These are phyloP conservation scores for Mycetomoellerius zeteki DNA, from an alignment of 1,140 invertebrate species.

Conservation along the genomic window DNA sequence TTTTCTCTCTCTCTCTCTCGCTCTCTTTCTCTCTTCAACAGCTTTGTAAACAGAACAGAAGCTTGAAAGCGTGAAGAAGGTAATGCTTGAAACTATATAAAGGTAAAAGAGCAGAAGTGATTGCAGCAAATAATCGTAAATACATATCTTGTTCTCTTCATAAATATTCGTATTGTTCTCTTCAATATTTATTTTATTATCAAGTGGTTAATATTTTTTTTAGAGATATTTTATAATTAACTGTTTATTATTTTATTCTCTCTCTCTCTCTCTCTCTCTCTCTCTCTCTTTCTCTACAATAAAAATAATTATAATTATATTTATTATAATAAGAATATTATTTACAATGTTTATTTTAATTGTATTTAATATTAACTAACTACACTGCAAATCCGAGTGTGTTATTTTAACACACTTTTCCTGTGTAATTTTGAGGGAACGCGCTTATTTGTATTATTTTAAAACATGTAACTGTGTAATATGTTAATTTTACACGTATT, in stretches of 20 bases:
- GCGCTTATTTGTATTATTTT: too few species aligned
- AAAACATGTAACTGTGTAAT: too few species aligned
- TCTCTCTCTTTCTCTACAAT: neutral
- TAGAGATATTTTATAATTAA: neutral
- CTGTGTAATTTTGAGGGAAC: too few species aligned
- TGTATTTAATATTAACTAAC: neutral
- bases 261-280: neutral
- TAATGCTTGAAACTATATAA: neutral
- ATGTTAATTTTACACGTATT: too few species aligned
- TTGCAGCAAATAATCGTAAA: conserved; percentile 58
- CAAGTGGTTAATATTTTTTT: neutral
- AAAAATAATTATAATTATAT: neutral
- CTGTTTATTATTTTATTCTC: conserved; percentile 3
- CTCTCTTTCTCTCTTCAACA: neutral
- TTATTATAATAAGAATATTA: neutral
- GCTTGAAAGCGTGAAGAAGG: conserved; percentile 31
- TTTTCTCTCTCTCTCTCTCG: neutral
- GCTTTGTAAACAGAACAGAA: conserved; percentile 58
- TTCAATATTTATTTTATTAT: neutral
- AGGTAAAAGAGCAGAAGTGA: conserved; percentile 43
- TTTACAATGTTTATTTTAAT: neutral
- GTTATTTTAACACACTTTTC: too few species aligned
- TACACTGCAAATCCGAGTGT: too few species aligned
- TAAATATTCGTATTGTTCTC: neutral
- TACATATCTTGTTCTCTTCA: neutral